Base-by-base conservation (phyloP, 1,140 invertebrate species). In the Drosophila navojoa region DNA sequence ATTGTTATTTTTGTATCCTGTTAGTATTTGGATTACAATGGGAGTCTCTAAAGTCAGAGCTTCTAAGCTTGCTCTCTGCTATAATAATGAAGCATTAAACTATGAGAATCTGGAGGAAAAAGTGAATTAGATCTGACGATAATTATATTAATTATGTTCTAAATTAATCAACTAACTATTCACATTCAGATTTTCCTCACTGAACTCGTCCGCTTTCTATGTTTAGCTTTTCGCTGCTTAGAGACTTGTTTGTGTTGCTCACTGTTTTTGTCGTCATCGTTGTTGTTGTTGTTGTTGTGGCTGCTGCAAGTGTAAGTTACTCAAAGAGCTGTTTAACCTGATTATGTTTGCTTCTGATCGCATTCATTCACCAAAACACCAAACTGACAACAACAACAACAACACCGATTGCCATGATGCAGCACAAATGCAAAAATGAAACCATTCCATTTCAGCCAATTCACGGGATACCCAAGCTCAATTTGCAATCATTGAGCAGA, bases 321-420 rank as follows among this genome's bases (percentile, higher is more conserved):
- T 68, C 32, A 60, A 72, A 74, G 79, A 79, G 82, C 76, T 82
- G 82, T 74, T 87, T 87, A 89, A 82, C 82, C 84, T 87, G 82
- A 87, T 87, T 87, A 76, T 73, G 68, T 68, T 79, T 70, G 53
- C 15, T 9, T 19, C 22, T 49, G 58, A 76, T n/a, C 67, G 52
- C 68, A 76, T 79, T 86, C 82, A 79, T 86, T 86, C 72, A 89
- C 69, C 63, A 74, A 89, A 89, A 38, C 10, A 38, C 3, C 35
- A 11, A 13, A 76, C 69, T 63, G 52, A 16, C 53, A 78, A 64
- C 63, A 58, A 55, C 6, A 38, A 29, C 64, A 54, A 59, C 25
- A 66, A 62, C 72, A 22, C 32, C 42, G 13, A 35, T 25, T 42
- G 66, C 57, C 66, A 32, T 81, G 82, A 86, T 81, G 82, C 76